Base-by-base conservation (phyloP, 2,888 invertebrate genomes). In the Nomada hirtipes region DNA sequence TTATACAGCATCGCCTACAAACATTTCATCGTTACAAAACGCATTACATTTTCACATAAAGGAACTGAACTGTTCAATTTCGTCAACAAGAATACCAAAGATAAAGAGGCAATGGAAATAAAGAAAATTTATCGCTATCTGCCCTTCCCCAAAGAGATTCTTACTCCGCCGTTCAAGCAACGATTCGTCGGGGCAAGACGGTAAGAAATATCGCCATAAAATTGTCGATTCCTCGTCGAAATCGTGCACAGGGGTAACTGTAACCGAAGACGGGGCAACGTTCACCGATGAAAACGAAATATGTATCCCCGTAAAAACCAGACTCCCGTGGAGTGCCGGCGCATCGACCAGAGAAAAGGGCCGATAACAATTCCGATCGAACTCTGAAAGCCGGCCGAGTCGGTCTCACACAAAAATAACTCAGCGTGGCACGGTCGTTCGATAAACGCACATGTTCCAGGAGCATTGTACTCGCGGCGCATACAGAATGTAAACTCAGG, bases 361-460 rank as follows among this genome's bases (percentile, higher is more conserved):
- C 71, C 82, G 83, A 79, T 83, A 83, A 82, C 82, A 79, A 82
- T 82, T 73, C 72, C 44, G 83, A 83, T 83, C 82, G 82, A 82
- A 76, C 68, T 47, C 15, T 63, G 82, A 83, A 82, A 82, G 74
- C 83, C 75, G 36, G 13, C 36, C 44, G 59, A 15, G 44, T 23
- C 78, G 57, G 64, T 36, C 50, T 50, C 61, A 72, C 75, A 76
- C 79, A 69, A 79, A 83, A 83, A 83, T 83, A 78, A 83, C 72
- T 36, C 71, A 60, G 60, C 64, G 68, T 64, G 70, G 55, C 42
- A 57, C 74, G 65, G 65, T 59, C 53, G 76, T 60, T 83, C 78
- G 75, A 83, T 83, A 83, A 82, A 83, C 74, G 74, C 82, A 82
- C 82, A 75, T 75, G 81, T 83, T 73, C 79, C 82, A 71, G 59